Base-by-base conservation (phyloP, 2,888 invertebrate genomes). In the Microplitis deprimator region DNA sequence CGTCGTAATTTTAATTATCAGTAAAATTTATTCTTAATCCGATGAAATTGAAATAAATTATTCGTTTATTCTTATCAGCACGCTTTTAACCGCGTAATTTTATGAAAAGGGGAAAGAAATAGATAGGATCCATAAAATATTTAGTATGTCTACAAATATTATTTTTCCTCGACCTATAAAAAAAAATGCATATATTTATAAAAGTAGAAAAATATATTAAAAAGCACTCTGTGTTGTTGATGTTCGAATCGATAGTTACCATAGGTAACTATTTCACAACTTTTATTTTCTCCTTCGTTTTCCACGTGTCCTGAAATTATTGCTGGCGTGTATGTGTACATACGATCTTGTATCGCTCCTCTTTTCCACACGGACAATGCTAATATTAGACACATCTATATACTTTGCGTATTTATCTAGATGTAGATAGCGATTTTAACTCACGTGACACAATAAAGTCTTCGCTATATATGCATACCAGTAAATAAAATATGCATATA, bases 241-340 rank as follows among this genome's bases (percentile, higher is more conserved):
- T 39, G 41, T 6, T 17, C 16, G 7, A 68, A 68, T 68, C 68
- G 68, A 68, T 68, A 41, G 68, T 68, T 41, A 17, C 68, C 41
- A 68, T 6, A 8, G 68, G 68, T 41, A 41, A 68, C 50, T 40
- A 68, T 41, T 40, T 41, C 41, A 68, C 20, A 68, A 62, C 62
- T 62, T 62, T 17, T 62, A 17, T 17, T 62, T 62, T 16, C 16
- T 62, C 8, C n/a, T 62, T 16, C 5, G 17, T 62, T 62, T 62
- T 62, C 62, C 62, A 16, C 20, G 16, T 62, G 50, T 50, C 50
- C 50, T 50, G 8, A 50, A 50, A 50, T 50, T 50, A 50, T 50
- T 13, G 10, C 50, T 50, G 10, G 50, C 13, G 50, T 50, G 50
- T 50, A 4, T 50, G 50, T 50, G 13, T 5, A 50, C 50, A 50